Percentiles rank a stretch among this genome's conserved stretches.
Conservation (phyloP, 2,888 invertebrate genomes). For the Calliopum simillimum region DNA sequence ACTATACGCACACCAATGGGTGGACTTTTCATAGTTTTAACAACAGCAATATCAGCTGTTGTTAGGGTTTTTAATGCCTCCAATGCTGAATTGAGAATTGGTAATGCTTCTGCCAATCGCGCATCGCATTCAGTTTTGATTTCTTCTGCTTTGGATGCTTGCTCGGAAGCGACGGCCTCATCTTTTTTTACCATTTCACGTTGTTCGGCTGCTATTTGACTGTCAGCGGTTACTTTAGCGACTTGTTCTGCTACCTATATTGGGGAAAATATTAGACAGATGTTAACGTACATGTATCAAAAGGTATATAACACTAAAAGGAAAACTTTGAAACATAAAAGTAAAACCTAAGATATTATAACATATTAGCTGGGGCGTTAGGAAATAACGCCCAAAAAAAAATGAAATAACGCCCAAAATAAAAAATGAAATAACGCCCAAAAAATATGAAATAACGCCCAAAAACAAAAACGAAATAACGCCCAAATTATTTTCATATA, state of each 20-base stretch:
- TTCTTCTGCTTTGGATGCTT: slow-evolving; percentile 80
- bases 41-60: slow-evolving; percentile 86
- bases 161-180: slow-evolving; percentile 83
- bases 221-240: slow-evolving; percentile 87
- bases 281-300: neutral
- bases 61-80: slow-evolving; percentile 91
- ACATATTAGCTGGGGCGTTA: no score
- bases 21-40: slow-evolving; percentile 97
- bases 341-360: no score
- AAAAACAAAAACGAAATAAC: no score
- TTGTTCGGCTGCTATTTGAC: slow-evolving; percentile 80
- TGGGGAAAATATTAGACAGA: neutral
- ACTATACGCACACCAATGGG: slow-evolving; percentile 89
- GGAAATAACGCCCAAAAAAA: no score
- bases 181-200: slow-evolving; percentile 76
- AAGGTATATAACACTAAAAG: no score
- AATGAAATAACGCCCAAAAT: no score
- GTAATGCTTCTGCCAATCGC: slow-evolving; percentile 91
- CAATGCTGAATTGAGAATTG: slow-evolving; percentile 87
- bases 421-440: no score
- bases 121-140: slow-evolving; percentile 95
- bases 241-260: slow-evolving; percentile 77
- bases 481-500: no score
- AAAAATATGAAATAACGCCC: no score
- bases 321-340: no score